A percentile compares a stretch with the other conserved stretches of the same genome.
phyloP scores from a whole-genome alignment of 2,113 vertebrate species.

The Cariama cristata region DNA sequence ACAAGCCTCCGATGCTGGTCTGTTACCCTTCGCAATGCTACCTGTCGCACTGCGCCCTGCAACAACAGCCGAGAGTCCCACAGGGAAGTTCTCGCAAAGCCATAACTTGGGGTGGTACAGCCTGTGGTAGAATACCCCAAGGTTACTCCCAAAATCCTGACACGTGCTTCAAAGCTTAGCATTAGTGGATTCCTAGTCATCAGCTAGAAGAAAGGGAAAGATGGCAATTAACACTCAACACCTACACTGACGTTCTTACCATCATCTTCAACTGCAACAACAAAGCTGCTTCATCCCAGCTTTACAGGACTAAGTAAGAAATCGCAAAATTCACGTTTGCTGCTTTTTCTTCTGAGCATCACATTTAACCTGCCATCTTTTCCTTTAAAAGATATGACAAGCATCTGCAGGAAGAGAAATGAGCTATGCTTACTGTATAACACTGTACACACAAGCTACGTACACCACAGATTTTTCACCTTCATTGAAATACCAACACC shows the following conservation, averaged over 20 bases:
- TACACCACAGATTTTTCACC: neutral
- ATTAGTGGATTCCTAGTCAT: neutral
- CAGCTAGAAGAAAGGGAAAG: neutral
- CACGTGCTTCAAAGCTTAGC: neutral
- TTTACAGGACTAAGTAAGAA: neutral
- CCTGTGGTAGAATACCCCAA: neutral
- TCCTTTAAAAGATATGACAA: neutral
- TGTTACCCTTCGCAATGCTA: neutral
- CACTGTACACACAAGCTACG: neutral
- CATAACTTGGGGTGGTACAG: rapidly evolving
- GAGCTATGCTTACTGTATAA: neutral
- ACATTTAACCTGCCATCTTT: neutral
- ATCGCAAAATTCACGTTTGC: neutral
- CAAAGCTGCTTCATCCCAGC: neutral
- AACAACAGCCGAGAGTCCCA: neutral
- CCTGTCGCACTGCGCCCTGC: neutral
- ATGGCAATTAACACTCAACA: neutral
- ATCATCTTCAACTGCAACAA: neutral
- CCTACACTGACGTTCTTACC: neutral
- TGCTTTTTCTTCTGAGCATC: neutral
- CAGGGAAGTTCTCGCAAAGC: neutral
- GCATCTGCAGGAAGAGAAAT: neutral
- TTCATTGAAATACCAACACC: neutral
- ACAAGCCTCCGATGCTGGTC: neutral
- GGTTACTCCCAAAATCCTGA: neutral